phyloP scores from a whole-genome alignment of 2,797 vertebrate species.

The Ctenosaura bakeri region DNA sequence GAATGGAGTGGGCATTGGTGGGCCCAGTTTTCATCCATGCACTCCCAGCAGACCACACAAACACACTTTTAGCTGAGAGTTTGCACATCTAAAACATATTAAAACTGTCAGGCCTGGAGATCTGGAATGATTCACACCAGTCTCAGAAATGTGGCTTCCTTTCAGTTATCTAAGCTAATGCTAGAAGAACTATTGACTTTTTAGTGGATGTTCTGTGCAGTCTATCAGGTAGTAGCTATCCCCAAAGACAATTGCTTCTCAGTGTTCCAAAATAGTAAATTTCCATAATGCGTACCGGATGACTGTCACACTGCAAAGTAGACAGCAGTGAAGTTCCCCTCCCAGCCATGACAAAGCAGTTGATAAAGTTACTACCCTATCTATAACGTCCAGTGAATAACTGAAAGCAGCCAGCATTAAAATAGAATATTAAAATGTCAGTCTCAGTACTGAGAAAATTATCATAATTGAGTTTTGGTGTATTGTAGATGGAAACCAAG shows the following conservation, averaged over 20 bases:
- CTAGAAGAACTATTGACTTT: neutral
- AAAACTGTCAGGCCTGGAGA: neutral
- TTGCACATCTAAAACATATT: neutral
- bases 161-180: neutral
- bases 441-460: neutral
- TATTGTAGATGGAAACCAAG: neutral
- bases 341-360: neutral
- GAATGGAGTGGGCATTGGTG: neutral
- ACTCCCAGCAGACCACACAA: neutral
- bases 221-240: neutral
- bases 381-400: constrained; percentile 11
- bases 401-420: neutral
- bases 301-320: neutral
- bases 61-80: neutral
- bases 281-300: neutral
- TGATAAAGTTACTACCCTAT: neutral
- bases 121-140: neutral
- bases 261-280: neutral
- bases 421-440: constrained; percentile 11
- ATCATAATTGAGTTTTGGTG: neutral
- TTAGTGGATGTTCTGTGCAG: neutral
- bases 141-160: neutral
- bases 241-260: neutral
- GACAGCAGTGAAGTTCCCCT: neutral
- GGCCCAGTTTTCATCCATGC: too few relatives aligned